Evolutionary conservation across 53 echinoderm and acorn worm species (phyloP), one percentile per base, ranked within the genome.

Genomic region (Paracentrotus lividus): DNA sequence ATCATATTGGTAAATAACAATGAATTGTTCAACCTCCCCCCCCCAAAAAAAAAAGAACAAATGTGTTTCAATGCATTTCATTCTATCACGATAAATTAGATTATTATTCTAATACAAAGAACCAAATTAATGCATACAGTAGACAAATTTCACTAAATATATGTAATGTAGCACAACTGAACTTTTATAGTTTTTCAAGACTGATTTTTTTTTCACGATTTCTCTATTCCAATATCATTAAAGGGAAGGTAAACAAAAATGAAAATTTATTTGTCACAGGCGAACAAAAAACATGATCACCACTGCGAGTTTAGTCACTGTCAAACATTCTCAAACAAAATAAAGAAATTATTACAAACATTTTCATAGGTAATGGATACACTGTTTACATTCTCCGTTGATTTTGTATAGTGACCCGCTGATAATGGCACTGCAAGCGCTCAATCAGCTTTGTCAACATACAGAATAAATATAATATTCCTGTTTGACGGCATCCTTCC

Each of bases 401-500:
- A 72, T 38, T 38, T 21, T 72, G 38, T 14, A n/a, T n/a, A 72
- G 40, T 72, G 72, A 72, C 40, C 20, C 18, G 36, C 40, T 20
- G 21, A 72, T 72, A 72, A 72, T 72, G 72, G 72, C 40, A 27
- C 36, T 5, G 40, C 21, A 72, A 38, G 18, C 21, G 0, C 38
- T 20, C 10, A 72, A 72, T 72, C 38, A 40, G 72, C 72, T 38
- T 18, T 14, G 72, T 72, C 36, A 72, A 72, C 72, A 72, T 2
- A 40, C 72, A 72, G 38, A 36, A 72, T 72, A 72, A 72, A 72
- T 21, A 72, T 72, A 72, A 72, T 72, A 72, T 72, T 72, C 72
- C 40, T 72, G 72, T 40, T 16, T 72, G 36, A 72, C 1, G 21
- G 72, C 36, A 64, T 36, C 38, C 72, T 72, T 15, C 72, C 29